These are phyloP conservation scores for Erythrocercus mccallii DNA, from an alignment of 2,113 vertebrate genomes.

Conservation along the genomic window DNA sequence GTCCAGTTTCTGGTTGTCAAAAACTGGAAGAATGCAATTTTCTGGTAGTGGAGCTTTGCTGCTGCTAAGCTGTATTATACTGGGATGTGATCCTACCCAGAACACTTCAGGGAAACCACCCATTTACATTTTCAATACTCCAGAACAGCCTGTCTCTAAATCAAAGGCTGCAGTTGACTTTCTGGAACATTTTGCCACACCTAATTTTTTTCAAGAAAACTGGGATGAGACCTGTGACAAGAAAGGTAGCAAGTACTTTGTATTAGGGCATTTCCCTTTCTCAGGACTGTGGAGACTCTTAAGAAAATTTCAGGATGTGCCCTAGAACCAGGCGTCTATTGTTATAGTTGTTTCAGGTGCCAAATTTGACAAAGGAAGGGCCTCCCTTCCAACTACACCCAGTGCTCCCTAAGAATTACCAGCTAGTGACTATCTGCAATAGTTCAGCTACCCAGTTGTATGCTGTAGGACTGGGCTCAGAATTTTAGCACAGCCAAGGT, in stretches of 20 bases:
- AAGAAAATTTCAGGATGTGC: background rate
- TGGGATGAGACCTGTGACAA: background rate
- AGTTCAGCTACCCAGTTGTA: background rate
- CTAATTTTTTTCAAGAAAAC: background rate
- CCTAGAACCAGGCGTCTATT: background rate
- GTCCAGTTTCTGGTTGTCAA: background rate
- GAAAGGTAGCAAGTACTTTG: background rate
- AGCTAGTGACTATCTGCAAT: background rate
- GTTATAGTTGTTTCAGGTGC: background rate
- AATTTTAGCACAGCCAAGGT: background rate
- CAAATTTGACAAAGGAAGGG: background rate
- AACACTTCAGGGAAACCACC: background rate
- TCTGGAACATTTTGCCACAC: background rate
- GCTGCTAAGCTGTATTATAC: background rate
- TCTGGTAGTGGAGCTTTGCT: background rate
- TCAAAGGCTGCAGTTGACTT: background rate
- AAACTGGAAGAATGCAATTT: background rate
- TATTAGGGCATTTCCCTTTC: background rate
- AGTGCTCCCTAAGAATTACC: background rate
- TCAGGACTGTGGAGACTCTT: background rate
- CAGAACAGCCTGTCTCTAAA: background rate
- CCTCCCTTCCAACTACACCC: background rate
- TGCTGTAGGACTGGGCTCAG: background rate
- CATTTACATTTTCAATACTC: background rate
- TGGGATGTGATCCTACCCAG: background rate